Percentiles rank a stretch among this genome's conserved stretches.
Conservation (phyloP, 2,888 invertebrate genomes). For the Noctua comes region DNA sequence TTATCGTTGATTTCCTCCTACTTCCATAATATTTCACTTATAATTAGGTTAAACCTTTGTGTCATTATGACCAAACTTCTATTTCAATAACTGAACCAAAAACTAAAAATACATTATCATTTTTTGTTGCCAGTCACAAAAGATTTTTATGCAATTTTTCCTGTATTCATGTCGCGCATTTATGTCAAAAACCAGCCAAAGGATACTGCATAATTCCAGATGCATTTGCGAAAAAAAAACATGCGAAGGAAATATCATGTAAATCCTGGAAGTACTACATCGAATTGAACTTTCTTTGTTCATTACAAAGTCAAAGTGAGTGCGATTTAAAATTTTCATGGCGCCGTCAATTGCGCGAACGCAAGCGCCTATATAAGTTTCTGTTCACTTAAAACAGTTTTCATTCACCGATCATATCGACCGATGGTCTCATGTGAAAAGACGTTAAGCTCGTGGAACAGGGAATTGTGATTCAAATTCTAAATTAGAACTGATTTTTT, state of each 20-base stretch:
- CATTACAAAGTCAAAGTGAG: constrained; percentile 65
- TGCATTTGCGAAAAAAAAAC: background rate
- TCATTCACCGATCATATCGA: constrained; percentile 77
- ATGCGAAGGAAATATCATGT: constrained; percentile 18
- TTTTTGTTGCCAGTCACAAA: background rate
- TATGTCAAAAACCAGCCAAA: background rate
- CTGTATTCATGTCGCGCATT: background rate
- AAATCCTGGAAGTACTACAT: constrained; percentile 32
- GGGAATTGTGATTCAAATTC: constrained; percentile 62
- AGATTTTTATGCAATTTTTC: background rate
- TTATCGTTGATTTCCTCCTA: no score
- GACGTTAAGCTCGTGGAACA: constrained; percentile 62
- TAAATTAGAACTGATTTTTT: constrained; percentile 54
- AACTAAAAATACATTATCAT: background rate
- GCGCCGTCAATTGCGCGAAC: constrained; percentile 58
- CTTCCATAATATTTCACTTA: no score
- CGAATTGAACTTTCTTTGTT: constrained; percentile 62
- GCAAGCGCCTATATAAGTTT: constrained; percentile 76
- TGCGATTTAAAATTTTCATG: constrained; percentile 67
- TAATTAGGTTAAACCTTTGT: background rate
- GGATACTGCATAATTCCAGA: background rate
- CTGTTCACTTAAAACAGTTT: constrained; percentile 63
- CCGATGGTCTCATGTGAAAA: constrained; percentile 74
- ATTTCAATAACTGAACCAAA: background rate
- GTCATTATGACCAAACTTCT: background rate